Base-by-base conservation (phyloP, 2,888 invertebrate genomes). In the Morpho helenor region DNA sequence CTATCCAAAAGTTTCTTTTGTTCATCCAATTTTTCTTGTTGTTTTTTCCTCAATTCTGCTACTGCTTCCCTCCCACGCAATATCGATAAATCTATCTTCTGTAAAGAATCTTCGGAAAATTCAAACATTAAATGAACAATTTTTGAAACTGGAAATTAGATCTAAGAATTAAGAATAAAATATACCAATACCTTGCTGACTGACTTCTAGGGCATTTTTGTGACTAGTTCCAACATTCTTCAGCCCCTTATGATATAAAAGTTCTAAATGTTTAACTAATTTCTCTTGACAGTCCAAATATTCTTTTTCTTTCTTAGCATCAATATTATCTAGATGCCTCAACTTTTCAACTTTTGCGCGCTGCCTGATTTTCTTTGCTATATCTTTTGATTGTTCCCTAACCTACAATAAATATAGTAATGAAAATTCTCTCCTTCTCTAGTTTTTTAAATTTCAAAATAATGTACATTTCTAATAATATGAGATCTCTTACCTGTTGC, bases 341-440 rank as follows among this genome's bases (percentile, higher is more conserved):
- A 82, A 76, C 65, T 82, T 83, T 72, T 89, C 90, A 61, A 77
- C 76, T 70, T 82, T 84, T 51, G 88, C 82, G 62, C 88, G 85
- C 70, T 85, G 82, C 65, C 91, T 74, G 65, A 91, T 80, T 74
- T 84, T 85, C 71, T 85, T 88, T 9, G 91, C 91, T 55, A 91
- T 87, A 57, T 88, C 87, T 76, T 90, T 91, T 51, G 91, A 91
- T 68, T 91, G 91, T 75, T 91, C 91, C 64, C 91, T 82, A 68
- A 91, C 91, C 91, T 91, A 80, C 72, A 16, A 16, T 16, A 83
- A 67, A 52, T 59, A 52, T 65, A 54, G 59, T 44, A 60, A 48
- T 54, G 23, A 42, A 48, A 40, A 47, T 16, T 46, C 22, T n/a
- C 7, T 7, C 7, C 5, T 22, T 4, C n/a, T 45, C 4, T n/a